Evolutionary conservation across 2,888 invertebrate species (phyloP), one percentile per base, ranked within the genome.

Genomic region (Stenoptilia bipunctidactyla): DNA sequence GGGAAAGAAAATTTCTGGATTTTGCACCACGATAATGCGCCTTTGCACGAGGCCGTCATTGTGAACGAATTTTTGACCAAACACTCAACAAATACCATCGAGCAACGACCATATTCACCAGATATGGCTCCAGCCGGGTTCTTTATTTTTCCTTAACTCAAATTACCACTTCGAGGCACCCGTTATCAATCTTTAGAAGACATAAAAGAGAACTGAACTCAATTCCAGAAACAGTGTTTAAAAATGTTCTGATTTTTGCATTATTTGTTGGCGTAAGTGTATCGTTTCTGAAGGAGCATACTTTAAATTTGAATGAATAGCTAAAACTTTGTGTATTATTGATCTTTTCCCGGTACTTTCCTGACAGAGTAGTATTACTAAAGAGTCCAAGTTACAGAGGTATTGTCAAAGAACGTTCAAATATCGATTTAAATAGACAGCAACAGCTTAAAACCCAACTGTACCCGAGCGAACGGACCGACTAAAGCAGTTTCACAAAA

Each of bases 11-110:
- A 34, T 15, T 39, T 14, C n/a, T 39, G 39, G 39, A 39, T 39
- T 33, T 42, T 37, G 33, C 40, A 43, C 27, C 27, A 43, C 40
- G 40, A 40, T 37, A 43, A 37, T 34, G 43, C 35, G 10, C 43
- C 47, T 13, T 40, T 47, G 13, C 49, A 51, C 44, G 47, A 25
- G 34, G 45, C 45, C 34, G 43, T 40, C 38, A 34, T 50, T 46
- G 46, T 51, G 38, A 39, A 39, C 10, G 39, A 46, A 27, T 50
- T 43, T 44, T 49, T 48, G 41, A 39, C 40, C 45, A 50, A 43
- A 43, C 15, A 34, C 15, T 34, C 39, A 33, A 34, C 15, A 33
- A 39, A 39, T 34, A 34, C 15, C 34, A 39, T 39, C 33, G 12
- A 30, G 12, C 15, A 40, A 40, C 14, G 30, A 40, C 13, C 34